These are phyloP conservation scores for Prionace glauca DNA, from an alignment of 2,797 vertebrate species.

Conservation along the genomic window DNA sequence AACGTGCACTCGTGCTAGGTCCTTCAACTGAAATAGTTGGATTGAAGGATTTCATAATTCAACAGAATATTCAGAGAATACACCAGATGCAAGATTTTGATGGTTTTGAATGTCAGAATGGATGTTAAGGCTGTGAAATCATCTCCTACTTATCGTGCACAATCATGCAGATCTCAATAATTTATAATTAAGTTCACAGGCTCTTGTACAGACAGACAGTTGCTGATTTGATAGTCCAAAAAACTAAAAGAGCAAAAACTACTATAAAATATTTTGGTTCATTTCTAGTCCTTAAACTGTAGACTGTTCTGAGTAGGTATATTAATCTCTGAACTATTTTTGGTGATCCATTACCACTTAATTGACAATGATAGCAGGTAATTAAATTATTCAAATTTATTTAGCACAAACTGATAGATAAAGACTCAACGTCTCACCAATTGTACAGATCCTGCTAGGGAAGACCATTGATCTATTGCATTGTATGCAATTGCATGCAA, in stretches of 20 bases:
- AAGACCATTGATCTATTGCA: neutral
- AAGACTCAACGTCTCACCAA: neutral
- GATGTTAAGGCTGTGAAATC: neutral
- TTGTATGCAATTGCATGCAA: neutral
- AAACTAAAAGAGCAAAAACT: neutral
- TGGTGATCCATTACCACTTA: neutral
- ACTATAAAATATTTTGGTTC: neutral
- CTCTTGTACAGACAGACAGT: neutral
- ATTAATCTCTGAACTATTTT: neutral
- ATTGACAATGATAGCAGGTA: neutral
- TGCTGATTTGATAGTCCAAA: neutral
- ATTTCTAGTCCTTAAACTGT: neutral
- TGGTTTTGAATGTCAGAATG: neutral
- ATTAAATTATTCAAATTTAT: neutral
- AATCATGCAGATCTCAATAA: neutral
- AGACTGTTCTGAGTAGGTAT: neutral
- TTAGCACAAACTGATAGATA: neutral
- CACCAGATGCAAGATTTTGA: neutral
- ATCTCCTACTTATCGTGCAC: neutral
- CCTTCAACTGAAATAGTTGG: neutral
- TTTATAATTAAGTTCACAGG: neutral
- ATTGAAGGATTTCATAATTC: neutral
- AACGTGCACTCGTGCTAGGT: neutral
- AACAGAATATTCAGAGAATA: neutral
- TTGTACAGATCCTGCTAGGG: neutral